phyloP scores from a whole-genome alignment of 2,113 vertebrate genomes.

The Trochalopteron elliotii region DNA sequence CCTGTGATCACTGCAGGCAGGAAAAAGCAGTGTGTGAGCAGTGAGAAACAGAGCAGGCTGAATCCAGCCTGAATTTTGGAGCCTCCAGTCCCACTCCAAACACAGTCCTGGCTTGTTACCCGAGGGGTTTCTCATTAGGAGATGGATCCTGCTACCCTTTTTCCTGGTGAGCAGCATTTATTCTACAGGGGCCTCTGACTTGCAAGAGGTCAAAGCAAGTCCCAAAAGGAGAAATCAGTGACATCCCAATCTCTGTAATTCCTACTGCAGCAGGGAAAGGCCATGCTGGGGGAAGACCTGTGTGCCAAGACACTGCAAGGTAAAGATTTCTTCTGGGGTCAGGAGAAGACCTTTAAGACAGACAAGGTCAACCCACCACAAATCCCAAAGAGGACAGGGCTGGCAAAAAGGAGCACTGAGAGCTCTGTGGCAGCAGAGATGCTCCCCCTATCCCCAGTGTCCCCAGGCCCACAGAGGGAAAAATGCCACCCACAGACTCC shows the following conservation, averaged over 20 bases:
- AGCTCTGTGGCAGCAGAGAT: neutral
- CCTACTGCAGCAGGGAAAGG: neutral
- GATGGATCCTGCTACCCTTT: neutral
- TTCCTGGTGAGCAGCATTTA: neutral
- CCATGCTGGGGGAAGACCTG: accelerated
- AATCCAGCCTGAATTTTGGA: neutral
- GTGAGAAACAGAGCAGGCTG: neutral
- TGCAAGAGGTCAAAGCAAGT: neutral
- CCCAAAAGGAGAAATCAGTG: neutral
- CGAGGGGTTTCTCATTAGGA: neutral
- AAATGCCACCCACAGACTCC: neutral
- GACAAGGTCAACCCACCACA: neutral
- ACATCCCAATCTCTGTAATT: neutral
- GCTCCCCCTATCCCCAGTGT: neutral
- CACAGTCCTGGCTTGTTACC: neutral
- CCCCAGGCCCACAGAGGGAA: neutral
- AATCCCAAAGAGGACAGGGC: neutral
- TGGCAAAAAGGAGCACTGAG: neutral
- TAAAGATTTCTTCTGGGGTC: neutral
- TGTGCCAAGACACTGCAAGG: neutral
- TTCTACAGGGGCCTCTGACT: neutral
- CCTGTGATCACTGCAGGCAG: neutral
- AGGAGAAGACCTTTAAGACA: neutral
- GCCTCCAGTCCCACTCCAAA: neutral
- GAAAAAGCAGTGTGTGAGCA: neutral